Base-by-base conservation (phyloP, 2,797 vertebrate genomes). In the Hyperoplus lanceolatus region DNA sequence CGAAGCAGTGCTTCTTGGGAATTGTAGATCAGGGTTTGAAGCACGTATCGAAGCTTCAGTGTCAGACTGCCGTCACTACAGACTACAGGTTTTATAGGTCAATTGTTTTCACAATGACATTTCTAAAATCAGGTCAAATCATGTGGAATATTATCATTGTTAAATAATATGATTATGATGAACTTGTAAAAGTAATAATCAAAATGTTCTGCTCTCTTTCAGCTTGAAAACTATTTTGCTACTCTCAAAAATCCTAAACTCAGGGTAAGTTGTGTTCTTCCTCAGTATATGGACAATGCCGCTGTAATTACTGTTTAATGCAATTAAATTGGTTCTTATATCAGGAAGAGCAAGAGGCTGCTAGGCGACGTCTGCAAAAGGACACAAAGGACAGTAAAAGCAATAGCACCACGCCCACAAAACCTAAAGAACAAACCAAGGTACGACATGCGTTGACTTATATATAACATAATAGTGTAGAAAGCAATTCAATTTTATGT, bases 161-260 rank as follows among this genome's bases (percentile, higher is more conserved):
- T 15, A 14, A 43, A 10, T 51, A 6, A 58, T 18, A 36, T 18
- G 13, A 21, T 50, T 10, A 16, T 21, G 3, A 56, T 73, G 9
- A 42, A 59, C n/a, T 57, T 13, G 0, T 64, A 4, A 46, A 53
- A 68, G 43, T 38, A 43, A 10, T 45, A 61, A 21, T 61, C n/a
- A 49, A 62, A 69, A 39, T 50, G 72, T 62, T 41, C 0, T 68
- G 75, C 43, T 76, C 43, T 75, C 75, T 91, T 90, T 79, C 95
- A 99, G 98, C 98, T 99, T 99, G 98, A 99, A 99, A 99, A 99
- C 94, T 99, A 99, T 96, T 99, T 99, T 97, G 99, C 98, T 96
- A 98, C 97, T 97, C 96, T 99, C 94, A 99, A 98, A 97, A 99
- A 99, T 95, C 98, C 98, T 96, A 99, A 99, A 99, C 98, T 99